Evolutionary conservation across 1,140 invertebrate species (phyloP).

Genomic region (Argopecten irradians): DNA sequence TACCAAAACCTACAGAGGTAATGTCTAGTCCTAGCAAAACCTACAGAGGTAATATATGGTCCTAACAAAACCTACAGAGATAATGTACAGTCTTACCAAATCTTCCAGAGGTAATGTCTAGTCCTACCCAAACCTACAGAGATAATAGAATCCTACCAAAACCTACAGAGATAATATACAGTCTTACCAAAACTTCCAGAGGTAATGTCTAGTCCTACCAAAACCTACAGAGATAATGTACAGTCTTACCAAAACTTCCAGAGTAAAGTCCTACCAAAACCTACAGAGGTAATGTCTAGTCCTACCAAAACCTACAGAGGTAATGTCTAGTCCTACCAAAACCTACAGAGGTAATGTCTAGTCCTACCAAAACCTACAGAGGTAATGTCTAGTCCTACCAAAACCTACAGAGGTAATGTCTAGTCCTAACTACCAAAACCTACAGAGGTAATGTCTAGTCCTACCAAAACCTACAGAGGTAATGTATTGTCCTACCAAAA

Average conservation of each 20-base stretch:
- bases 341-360: neutral
- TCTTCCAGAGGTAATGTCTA: neutral
- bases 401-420: neutral
- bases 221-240: neutral
- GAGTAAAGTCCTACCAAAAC: neutral
- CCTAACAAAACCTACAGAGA: neutral
- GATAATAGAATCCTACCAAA: neutral
- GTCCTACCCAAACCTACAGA: neutral
- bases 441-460: neutral
- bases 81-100: neutral
- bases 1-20: too few species aligned
- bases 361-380: neutral
- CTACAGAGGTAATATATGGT: neutral
- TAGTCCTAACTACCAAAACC: neutral
- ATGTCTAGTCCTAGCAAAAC: neutral
- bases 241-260: neutral
- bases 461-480: too few species aligned
- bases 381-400: neutral
- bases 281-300: neutral
- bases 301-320: neutral
- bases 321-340: neutral
- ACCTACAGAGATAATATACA: neutral
- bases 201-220: neutral
- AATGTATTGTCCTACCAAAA: too few species aligned
- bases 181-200: neutral